Conservation (phyloP, 1,140 invertebrate genomes). For the Gryllus bimaculatus region DNA sequence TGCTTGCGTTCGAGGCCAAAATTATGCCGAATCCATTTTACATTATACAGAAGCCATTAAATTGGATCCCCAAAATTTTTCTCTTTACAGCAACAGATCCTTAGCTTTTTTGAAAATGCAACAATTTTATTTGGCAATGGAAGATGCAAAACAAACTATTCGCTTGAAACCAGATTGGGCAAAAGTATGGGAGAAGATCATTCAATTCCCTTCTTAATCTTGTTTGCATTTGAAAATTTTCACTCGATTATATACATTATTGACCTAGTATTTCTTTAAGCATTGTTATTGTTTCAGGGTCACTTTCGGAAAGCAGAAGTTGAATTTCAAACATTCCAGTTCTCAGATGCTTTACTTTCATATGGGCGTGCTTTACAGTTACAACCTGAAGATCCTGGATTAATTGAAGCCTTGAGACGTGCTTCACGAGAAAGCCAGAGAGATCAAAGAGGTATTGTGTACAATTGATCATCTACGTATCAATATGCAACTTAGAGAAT, state of each 20-base stretch:
- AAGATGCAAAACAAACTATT: constrained; percentile 69
- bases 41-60: constrained; percentile 74
- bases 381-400: constrained; percentile 55
- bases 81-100: constrained; percentile 69
- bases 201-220: constrained; percentile 2
- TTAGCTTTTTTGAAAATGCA: constrained; percentile 66
- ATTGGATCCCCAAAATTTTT: constrained; percentile 57
- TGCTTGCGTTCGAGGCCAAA: constrained; percentile 59
- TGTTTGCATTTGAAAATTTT: neutral
- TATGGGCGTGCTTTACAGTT: constrained; percentile 57
- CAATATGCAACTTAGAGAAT: neutral
- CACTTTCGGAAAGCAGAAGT: constrained; percentile 73
- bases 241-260: neutral
- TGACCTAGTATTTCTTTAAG: neutral
- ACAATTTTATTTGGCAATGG: constrained; percentile 63
- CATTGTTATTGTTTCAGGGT: constrained; percentile 41
- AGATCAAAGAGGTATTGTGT: constrained; percentile 36
- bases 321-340: constrained; percentile 57
- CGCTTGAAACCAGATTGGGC: constrained; percentile 65
- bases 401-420: constrained; percentile 53
- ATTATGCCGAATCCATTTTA: constrained; percentile 64
- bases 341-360: constrained; percentile 57
- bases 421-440: constrained; percentile 49
- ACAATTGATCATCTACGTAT: neutral
- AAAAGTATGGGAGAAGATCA: constrained; percentile 45